phyloP scores from a whole-genome alignment of 2,113 vertebrate genomes.

The Potamarius usumacintae region DNA sequence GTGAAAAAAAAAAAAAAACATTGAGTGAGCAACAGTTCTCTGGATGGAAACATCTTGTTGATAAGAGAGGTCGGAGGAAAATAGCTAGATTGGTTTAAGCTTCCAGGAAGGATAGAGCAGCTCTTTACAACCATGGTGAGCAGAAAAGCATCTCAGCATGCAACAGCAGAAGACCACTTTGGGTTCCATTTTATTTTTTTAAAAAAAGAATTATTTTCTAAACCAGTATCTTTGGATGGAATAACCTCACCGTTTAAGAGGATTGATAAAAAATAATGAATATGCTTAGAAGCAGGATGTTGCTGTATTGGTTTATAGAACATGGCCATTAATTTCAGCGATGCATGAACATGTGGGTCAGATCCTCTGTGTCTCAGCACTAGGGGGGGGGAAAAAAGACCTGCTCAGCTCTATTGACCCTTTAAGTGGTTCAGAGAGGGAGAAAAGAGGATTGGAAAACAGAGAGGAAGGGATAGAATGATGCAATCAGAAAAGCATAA shows the following conservation, averaged over 20 bases:
- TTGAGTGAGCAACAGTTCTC: too few species aligned
- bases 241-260: not conserved
- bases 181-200: not conserved
- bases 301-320: slow-evolving; percentile 16
- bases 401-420: slow-evolving; percentile 53
- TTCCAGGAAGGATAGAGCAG: too few species aligned
- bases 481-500: slow-evolving; percentile 12
- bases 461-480: slow-evolving; percentile 14
- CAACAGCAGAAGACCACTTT: too few species aligned
- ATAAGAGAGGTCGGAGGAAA: too few species aligned
- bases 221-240: not conserved
- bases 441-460: not conserved
- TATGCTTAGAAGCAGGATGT: slow-evolving; percentile 13
- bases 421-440: not conserved
- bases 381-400: slow-evolving; percentile 3
- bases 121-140: too few species aligned
- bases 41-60: too few species aligned
- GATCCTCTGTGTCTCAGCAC: not conserved
- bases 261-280: not conserved
- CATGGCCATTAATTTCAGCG: slow-evolving; percentile 23
- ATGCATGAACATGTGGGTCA: slow-evolving; percentile 55
- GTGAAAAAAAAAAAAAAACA: too few species aligned
- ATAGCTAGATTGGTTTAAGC: too few species aligned
- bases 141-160: too few species aligned
- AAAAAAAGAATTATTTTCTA: not conserved